Percentiles rank a stretch among this genome's conserved stretches.
These are phyloP conservation scores for Coenonympha glycerion DNA, from an alignment of 2,888 invertebrate genomes.

Conservation along the genomic window DNA sequence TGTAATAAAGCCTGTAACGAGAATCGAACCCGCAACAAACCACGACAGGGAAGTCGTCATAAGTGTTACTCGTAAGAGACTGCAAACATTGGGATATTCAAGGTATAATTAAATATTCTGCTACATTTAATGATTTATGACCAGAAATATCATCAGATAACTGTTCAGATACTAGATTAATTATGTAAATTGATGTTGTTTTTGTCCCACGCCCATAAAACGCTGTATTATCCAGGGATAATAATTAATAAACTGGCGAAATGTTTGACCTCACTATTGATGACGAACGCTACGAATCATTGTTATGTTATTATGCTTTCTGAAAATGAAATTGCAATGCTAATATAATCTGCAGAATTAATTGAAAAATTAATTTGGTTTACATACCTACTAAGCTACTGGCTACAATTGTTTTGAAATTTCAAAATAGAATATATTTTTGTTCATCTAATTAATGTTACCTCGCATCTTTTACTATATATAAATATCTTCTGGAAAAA, in stretches of 20 bases:
- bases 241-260: constrained; percentile 28
- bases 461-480: too few relatives aligned
- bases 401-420: too few relatives aligned
- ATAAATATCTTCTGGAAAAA: too few relatives aligned
- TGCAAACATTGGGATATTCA: too few relatives aligned
- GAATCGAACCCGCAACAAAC: too few relatives aligned
- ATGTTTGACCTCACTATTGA: constrained; percentile 16
- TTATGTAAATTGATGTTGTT: constrained; percentile 60
- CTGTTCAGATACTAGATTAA: constrained; percentile 47
- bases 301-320: constrained; percentile 3
- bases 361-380: constrained; percentile 1
- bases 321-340: constrained; percentile 12
- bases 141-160: background rate
- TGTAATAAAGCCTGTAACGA: too few relatives aligned
- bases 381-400: background rate
- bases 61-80: too few relatives aligned
- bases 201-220: constrained; percentile 28
- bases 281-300: constrained; percentile 9
- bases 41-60: too few relatives aligned
- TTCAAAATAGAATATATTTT: too few relatives aligned
- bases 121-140: background rate
- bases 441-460: too few relatives aligned
- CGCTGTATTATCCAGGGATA: constrained; percentile 14
- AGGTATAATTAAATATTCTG: too few relatives aligned
- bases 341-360: background rate